Base-by-base conservation (phyloP, 2,888 invertebrate species). In the Clivina fossor region DNA sequence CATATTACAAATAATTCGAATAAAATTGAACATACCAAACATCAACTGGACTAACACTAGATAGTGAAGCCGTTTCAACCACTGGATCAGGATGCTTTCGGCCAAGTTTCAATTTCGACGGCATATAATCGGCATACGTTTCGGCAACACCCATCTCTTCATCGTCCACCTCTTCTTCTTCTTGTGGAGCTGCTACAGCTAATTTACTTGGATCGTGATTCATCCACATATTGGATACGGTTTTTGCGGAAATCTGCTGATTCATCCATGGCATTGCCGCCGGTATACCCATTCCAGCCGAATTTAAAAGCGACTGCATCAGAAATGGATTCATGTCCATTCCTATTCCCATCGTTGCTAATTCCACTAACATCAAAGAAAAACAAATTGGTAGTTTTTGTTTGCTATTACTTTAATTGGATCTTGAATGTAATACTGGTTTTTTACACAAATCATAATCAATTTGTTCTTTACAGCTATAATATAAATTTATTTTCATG, bases 71-170 rank as follows among this genome's bases (percentile, higher is more conserved):
- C 0, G 99, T 99, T 75, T 99, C 99, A 5, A 99, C 99, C 4
- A 99, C 98, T 0, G 94, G 90, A 77, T 99, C 99, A 0, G 99
- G 99, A 81, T 99, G 99, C 69, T 93, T 92, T 65, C 86, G 85
- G 8, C 99, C 99, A 47, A 95, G 76, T 75, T 93, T 93, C 65
- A 96, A 78, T 80, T 99, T 99, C 1, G 90, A 82, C 1, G 99
- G 99, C 91, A 93, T 94, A 71, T 99, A 99, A 69, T 98, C 96
- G 4, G 95, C 90, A 70, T 98, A 99, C 0, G 98, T 99, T 74
- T 99, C 99, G 0, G 97, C 96, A 13, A 97, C 94, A 9, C 96
- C 97, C 82, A 98, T 86, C 68, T 96, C 95, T 69, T 97, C 96
- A 63, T 94, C 95, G 60, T 96, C 95, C 0, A 87, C 93, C 66